These are phyloP conservation scores for Cepaea hortensis DNA, from an alignment of 2,888 invertebrate species.

Conservation along the genomic window DNA sequence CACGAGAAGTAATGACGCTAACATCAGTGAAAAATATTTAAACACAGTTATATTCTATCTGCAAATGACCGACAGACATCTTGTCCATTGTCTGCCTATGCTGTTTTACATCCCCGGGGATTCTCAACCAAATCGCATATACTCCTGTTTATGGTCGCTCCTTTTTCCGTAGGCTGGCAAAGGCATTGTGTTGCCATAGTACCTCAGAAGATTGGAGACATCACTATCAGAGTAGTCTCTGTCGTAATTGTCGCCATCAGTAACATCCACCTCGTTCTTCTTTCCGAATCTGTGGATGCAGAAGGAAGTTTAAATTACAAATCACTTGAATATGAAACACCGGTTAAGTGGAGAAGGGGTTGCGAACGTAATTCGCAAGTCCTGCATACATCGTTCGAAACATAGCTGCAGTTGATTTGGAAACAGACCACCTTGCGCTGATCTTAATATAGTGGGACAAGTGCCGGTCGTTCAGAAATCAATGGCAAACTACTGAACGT, in stretches of 20 bases:
- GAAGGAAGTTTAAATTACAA: neutral
- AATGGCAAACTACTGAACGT: too few species aligned
- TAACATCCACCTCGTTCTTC: neutral
- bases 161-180: neutral
- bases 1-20: too few species aligned
- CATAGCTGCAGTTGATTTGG: too few species aligned
- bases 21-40: too few species aligned
- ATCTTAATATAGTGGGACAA: too few species aligned
- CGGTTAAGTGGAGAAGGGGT: too few species aligned
- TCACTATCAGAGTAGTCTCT: neutral
- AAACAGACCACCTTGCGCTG: too few species aligned
- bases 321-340: neutral
- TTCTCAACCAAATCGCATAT: constrained; percentile 10
- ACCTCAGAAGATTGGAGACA: neutral
- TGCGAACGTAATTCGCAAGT: too few species aligned
- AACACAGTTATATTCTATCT: too few species aligned
- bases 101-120: neutral
- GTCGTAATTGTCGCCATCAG: neutral
- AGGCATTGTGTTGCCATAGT: neutral
- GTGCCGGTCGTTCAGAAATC: too few species aligned
- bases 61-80: too few species aligned
- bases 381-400: too few species aligned
- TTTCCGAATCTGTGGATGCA: constrained; percentile 8
- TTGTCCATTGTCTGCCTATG: neutral
- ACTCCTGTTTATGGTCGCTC: neutral